These are phyloP conservation scores for Eulemur mongoz DNA, from an alignment of 2,797 vertebrate genomes.

Conservation along the genomic window DNA sequence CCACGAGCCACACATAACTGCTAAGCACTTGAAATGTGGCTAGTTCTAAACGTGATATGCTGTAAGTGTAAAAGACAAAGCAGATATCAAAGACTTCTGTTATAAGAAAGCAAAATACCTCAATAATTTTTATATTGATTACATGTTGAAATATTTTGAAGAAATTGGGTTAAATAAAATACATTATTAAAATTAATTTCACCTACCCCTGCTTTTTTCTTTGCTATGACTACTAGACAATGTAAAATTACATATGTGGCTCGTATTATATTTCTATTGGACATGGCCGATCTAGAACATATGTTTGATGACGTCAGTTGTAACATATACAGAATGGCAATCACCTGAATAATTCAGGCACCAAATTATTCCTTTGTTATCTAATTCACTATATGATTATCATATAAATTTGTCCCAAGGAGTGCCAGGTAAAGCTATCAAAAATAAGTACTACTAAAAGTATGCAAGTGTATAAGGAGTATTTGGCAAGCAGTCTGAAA, in stretches of 20 bases:
- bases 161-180: neutral
- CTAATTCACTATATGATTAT: neutral
- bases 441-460: constrained; percentile 40
- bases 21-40: neutral
- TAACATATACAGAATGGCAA: neutral
- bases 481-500: neutral
- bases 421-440: neutral
- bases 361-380: neutral
- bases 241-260: neutral
- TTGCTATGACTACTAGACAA: neutral
- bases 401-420: neutral
- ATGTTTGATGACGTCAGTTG: neutral
- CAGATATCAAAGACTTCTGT: neutral
- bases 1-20: neutral
- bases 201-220: neutral
- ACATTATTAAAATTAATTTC: neutral
- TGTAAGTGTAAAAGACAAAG: neutral
- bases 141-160: neutral
- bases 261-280: neutral
- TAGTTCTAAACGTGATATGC: neutral
- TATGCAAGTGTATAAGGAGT: neutral
- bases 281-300: neutral
- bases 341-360: neutral
- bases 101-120: neutral
- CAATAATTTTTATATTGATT: neutral